Conservation (phyloP, 1,140 invertebrate genomes). For the Maconellicoccus hirsutus region DNA sequence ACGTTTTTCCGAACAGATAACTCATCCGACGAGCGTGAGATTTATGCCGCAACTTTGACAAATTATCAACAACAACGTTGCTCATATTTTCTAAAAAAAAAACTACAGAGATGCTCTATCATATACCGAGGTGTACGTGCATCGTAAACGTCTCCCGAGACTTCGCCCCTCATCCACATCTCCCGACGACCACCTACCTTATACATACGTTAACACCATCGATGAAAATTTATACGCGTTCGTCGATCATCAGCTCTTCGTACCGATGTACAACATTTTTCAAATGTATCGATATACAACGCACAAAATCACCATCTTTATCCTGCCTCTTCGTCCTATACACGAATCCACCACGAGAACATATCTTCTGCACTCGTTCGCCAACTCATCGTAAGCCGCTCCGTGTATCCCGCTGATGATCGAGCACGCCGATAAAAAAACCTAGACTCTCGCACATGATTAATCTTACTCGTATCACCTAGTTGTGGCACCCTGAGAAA, state of each 20-base stretch:
- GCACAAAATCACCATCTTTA: no score
- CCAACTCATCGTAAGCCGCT: not conserved
- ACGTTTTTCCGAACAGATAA: not conserved
- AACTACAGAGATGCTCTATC: not conserved
- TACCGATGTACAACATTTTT: no score
- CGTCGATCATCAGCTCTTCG: no score
- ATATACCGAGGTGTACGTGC: no score
- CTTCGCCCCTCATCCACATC: no score
- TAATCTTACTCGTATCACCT: conserved; percentile 1
- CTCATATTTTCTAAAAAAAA: no score
- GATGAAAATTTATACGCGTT: no score
- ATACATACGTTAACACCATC: no score
- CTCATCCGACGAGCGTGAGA: not conserved
- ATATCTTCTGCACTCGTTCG: not conserved
- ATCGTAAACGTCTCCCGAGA: no score
- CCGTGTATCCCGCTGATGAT: conserved; percentile 7
- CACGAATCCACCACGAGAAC: not conserved
- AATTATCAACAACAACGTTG: not conserved
- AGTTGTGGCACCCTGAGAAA: not conserved
- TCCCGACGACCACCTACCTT: no score
- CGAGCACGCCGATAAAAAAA: not conserved
- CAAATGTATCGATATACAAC: no score
- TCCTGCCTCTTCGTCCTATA: not conserved
- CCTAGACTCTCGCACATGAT: not conserved
- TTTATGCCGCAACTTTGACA: not conserved